phyloP scores from a whole-genome alignment of 2,113 vertebrate genomes.

The Actenoides hombroni region DNA sequence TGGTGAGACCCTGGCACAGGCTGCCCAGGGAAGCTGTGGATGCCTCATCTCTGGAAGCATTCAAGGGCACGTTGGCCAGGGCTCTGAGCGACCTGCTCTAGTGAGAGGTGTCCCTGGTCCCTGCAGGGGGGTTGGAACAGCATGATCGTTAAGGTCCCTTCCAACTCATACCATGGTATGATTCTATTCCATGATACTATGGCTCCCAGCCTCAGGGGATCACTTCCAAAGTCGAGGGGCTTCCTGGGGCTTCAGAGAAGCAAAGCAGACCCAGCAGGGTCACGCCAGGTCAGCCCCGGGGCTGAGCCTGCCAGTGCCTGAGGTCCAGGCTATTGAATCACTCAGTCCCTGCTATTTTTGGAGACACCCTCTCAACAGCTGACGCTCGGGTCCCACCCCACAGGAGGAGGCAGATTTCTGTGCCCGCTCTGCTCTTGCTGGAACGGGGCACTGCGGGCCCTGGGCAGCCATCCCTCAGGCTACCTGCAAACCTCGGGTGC shows the following conservation, averaged over 20 bases:
- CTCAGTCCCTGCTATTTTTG: neutral
- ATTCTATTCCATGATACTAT: neutral
- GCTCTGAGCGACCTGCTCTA: neutral
- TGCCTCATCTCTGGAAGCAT: too few relatives aligned
- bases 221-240: neutral
- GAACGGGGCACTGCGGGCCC: too few relatives aligned
- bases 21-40: too few relatives aligned
- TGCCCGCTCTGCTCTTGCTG: neutral
- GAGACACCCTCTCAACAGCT: neutral
- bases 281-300: neutral
- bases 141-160: neutral
- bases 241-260: neutral
- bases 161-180: neutral
- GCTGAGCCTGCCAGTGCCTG: neutral
- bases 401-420: neutral
- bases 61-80: too few relatives aligned
- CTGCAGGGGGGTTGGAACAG: neutral
- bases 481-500: neutral
- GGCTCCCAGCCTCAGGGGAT: neutral
- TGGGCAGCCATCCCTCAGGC: rapidly evolving
- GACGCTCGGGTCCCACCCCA: neutral
- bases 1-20: too few relatives aligned
- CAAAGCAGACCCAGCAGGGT: neutral
- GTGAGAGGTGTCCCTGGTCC: neutral
- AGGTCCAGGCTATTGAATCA: neutral